Evolutionary conservation across 2,888 invertebrate species (phyloP).

Genomic region (Meteorus cinctellus): DNA sequence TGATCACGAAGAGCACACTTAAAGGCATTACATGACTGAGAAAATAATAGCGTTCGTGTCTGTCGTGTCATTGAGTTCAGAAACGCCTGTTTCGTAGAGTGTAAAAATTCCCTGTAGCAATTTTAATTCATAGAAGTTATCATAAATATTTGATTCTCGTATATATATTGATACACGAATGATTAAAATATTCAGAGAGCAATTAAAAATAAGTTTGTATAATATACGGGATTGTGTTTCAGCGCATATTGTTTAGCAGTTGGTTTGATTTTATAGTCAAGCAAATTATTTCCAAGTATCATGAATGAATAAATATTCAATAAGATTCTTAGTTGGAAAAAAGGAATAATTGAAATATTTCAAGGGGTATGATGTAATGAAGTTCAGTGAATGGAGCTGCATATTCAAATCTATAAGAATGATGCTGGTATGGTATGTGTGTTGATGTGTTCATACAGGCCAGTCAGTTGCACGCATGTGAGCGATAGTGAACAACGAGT

Average conservation of each 20-base stretch:
- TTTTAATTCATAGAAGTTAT: background rate
- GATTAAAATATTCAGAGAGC: too few species aligned
- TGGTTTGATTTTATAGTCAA: too few species aligned
- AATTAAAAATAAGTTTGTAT: too few species aligned
- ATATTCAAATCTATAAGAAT: background rate
- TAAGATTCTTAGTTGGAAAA: background rate
- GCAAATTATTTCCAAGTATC: too few species aligned
- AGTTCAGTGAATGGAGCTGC: background rate
- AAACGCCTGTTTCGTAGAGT: background rate
- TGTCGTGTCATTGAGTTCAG: background rate
- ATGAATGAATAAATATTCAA: background rate
- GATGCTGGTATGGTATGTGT: background rate
- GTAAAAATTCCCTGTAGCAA: background rate
- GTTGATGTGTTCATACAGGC: background rate
- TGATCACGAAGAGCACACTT: conserved; percentile 45
- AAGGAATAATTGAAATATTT: background rate
- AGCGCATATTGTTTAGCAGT: too few species aligned
- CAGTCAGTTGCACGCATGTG: too few species aligned
- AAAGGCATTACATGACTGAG: conserved; percentile 38
- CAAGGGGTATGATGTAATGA: background rate
- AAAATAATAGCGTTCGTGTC: conserved; percentile 20
- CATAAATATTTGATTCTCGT: too few species aligned
- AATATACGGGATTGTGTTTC: too few species aligned
- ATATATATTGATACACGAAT: too few species aligned
- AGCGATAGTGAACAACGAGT: background rate